A percentile compares a stretch with the other conserved stretches of the same genome.
Conservation (phyloP, 1,140 invertebrate species). For the Formica exsecta region DNA sequence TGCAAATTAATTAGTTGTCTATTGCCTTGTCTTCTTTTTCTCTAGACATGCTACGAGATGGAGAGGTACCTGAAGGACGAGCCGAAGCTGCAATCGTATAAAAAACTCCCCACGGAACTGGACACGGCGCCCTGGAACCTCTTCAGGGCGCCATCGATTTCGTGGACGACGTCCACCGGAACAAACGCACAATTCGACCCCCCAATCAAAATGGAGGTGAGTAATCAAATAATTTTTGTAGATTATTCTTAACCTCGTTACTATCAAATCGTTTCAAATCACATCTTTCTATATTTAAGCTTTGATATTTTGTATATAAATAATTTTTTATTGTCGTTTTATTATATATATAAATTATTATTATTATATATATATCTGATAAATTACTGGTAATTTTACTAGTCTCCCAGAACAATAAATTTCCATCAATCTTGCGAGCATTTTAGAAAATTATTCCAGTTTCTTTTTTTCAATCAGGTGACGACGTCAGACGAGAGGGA, state of each 20-base stretch:
- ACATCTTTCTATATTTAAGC: neutral
- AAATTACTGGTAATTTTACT: neutral
- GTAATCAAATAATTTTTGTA: slow-evolving; percentile 50
- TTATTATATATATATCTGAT: neutral
- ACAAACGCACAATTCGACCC: slow-evolving; percentile 84
- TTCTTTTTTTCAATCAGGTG: slow-evolving; percentile 78
- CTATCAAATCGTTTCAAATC: neutral
- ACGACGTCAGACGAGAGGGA: slow-evolving; percentile 87
- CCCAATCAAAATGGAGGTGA: slow-evolving; percentile 86
- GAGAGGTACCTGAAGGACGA: slow-evolving; percentile 98
- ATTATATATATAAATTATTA: neutral
- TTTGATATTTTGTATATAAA: neutral
- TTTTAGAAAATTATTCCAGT: neutral
- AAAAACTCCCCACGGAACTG: slow-evolving; percentile 91
- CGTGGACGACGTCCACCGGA: slow-evolving; percentile 85
- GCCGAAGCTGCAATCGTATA: slow-evolving; percentile 92
- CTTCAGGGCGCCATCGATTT: slow-evolving; percentile 88
- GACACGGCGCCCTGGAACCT: slow-evolving; percentile 90
- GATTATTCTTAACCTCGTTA: neutral
- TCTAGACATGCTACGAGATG: slow-evolving; percentile 98
- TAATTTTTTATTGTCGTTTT: too few relatives aligned
- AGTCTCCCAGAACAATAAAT: neutral
- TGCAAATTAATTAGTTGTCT: neutral
- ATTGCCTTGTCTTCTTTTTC: slow-evolving; percentile 81
- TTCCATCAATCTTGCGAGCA: neutral